A percentile compares a stretch with the other conserved stretches of the same genome.
phyloP scores from a whole-genome alignment of 1,140 invertebrate genomes.

The Zaprionus nigranus region DNA sequence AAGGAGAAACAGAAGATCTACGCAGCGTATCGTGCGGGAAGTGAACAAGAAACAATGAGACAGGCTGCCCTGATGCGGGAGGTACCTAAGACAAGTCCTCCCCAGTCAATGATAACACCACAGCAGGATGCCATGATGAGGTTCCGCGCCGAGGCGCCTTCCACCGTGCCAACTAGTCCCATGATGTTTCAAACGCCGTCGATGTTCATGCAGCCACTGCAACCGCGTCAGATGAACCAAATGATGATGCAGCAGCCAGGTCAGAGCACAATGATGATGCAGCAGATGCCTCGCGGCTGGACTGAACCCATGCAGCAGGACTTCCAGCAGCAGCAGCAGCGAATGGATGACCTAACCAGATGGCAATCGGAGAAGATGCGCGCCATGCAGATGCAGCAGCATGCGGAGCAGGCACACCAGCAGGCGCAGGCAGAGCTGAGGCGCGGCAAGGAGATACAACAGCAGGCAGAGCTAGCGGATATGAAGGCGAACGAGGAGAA shows the following conservation, averaged over 20 bases:
- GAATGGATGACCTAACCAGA: not conserved
- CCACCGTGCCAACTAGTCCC: too few species aligned
- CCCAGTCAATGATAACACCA: too few species aligned
- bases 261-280: not conserved
- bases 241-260: constrained; percentile 9
- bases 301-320: constrained; percentile 8
- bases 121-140: too few species aligned
- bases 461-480: not conserved
- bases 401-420: not conserved
- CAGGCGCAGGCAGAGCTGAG: not conserved
- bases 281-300: not conserved
- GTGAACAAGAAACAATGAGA: not conserved
- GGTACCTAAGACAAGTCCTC: too few species aligned
- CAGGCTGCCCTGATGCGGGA: not conserved
- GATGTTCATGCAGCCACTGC: not conserved
- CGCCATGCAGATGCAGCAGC: not conserved
- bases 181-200: too few species aligned
- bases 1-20: constrained; percentile 51
- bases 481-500: not conserved
- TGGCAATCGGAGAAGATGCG: not conserved
- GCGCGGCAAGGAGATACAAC: constrained; percentile 1
- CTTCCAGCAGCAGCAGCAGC: constrained; percentile 18
- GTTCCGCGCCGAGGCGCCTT: too few species aligned
- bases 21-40: constrained; percentile 35
- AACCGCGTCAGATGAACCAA: not conserved